Evolutionary conservation across 2,797 vertebrate genomes (phyloP).

Genomic region (Argya squamiceps): DNA sequence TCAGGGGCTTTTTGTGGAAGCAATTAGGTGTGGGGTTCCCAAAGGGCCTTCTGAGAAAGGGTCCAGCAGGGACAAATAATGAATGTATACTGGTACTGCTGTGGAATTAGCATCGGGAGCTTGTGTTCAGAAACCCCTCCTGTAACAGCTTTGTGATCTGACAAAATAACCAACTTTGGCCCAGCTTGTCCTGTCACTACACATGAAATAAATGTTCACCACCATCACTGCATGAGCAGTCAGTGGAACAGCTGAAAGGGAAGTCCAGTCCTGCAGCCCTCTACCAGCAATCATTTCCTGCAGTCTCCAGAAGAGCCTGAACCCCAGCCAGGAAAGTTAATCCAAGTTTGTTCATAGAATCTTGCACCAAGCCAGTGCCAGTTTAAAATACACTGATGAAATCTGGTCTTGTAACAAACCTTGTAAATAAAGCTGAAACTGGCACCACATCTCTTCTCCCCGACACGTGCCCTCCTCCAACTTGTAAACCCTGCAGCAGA

Average conservation of each 20-base stretch:
- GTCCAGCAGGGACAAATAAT: not conserved
- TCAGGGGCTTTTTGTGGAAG: not conserved
- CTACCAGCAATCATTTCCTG: not conserved
- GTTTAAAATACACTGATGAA: not conserved
- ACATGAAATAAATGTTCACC: not conserved
- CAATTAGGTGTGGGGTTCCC: not conserved
- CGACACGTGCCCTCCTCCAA: not conserved
- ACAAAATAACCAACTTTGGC: not conserved
- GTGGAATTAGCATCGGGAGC: not conserved
- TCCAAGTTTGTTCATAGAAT: not conserved
- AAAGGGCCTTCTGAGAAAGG: not conserved
- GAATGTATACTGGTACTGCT: not conserved
- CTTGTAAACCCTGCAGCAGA: not conserved
- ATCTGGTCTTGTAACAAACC: constrained; percentile 7
- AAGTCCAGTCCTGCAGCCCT: not conserved
- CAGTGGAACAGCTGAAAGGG: not conserved
- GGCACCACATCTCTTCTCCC: not conserved
- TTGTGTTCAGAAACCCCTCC: not conserved
- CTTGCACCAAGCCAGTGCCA: not conserved
- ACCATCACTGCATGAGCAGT: not conserved
- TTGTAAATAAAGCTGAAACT: constrained; percentile 31
- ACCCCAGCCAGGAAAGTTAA: not conserved
- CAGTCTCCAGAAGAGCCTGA: not conserved
- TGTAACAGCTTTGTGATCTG: not conserved
- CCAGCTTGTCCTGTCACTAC: not conserved